phyloP scores from a whole-genome alignment of 2,113 vertebrate genomes.

The Addax nasomaculatus region DNA sequence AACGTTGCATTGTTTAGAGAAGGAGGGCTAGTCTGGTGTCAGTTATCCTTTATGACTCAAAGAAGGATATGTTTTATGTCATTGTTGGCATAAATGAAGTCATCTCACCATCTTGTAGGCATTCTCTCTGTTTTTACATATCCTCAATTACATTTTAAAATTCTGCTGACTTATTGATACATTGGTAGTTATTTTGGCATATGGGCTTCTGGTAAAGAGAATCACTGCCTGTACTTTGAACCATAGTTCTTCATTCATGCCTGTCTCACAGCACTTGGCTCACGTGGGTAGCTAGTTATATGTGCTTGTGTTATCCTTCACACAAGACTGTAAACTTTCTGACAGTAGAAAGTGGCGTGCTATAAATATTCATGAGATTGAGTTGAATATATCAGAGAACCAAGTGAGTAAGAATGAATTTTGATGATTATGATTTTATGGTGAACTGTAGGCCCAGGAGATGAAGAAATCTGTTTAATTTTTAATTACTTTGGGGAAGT shows the following conservation, averaged over 20 bases:
- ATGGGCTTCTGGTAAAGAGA: background rate
- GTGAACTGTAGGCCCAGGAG: constrained; percentile 55
- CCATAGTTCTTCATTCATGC: background rate
- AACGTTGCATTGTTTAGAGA: background rate
- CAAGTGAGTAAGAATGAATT: constrained; percentile 67
- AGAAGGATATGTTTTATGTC: background rate
- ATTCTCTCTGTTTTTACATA: background rate
- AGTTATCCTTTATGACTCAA: background rate
- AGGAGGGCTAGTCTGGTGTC: background rate
- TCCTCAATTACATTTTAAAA: background rate
- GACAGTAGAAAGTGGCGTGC: constrained; percentile 29
- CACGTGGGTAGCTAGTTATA: background rate
- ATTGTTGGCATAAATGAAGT: background rate
- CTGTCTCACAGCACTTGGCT: constrained; percentile 26
- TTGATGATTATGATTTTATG: constrained; percentile 69
- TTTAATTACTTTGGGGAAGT: constrained; percentile 72
- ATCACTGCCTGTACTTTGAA: background rate
- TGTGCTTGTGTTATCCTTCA: constrained; percentile 50
- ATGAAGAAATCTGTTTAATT: constrained; percentile 70
- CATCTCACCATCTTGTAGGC: background rate
- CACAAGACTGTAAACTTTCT: constrained; percentile 49
- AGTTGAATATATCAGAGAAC: constrained; percentile 61
- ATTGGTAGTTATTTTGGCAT: background rate
- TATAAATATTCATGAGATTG: constrained; percentile 69
- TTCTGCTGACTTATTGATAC: background rate